Evolutionary conservation across 23 tunicate species (phyloP), one percentile per base, ranked within the genome.

Genomic region (Styela clava): DNA sequence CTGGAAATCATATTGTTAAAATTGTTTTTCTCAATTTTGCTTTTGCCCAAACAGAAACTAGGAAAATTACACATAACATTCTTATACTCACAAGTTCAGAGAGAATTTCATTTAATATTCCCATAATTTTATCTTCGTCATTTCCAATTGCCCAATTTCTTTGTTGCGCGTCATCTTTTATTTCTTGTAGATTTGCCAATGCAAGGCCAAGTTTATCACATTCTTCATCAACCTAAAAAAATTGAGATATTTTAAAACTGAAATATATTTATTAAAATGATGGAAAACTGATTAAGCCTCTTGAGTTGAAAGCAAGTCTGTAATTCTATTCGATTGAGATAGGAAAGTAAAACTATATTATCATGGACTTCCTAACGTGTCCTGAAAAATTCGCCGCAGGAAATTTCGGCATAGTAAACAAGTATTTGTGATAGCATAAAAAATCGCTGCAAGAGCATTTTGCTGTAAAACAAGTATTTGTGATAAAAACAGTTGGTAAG

Each of bases 141-240:
- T 93, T 93, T 34, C 84, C 84, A 44, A 93, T 82, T 1, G 92
- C 89, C 98, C 98, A 93, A 78, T 87, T 93, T 35, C 91, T 84
- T 64, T 93, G 93, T 62, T 93, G 98, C 2, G 86, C 93, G 64
- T 93, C 93, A 61, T 93, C 87, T 69, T 87, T 88, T 0, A 93
- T 93, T 82, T 93, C 98, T 16, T 33, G 34, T 18, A 93, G 23
- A 69, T 93, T 93, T 19, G 85, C 93, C 31, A 93, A 71, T 0
- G 89, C 93, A 28, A 93, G 68, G 0, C 63, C 83, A 22, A 93
- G 62, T 32, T 74, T 85, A 29, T 82, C 87, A 33, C 78, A 44
- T 34, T 64, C 61, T 7, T 81, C 79, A 78, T 91, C 97, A 32
- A 35, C 37, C 88, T 84, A 35, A 19, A 74, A 51, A 33, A 69